Percentiles rank a stretch among this genome's conserved stretches.
phyloP scores from a whole-genome alignment of 1,140 invertebrate species.

The Anoplophora glabripennis region DNA sequence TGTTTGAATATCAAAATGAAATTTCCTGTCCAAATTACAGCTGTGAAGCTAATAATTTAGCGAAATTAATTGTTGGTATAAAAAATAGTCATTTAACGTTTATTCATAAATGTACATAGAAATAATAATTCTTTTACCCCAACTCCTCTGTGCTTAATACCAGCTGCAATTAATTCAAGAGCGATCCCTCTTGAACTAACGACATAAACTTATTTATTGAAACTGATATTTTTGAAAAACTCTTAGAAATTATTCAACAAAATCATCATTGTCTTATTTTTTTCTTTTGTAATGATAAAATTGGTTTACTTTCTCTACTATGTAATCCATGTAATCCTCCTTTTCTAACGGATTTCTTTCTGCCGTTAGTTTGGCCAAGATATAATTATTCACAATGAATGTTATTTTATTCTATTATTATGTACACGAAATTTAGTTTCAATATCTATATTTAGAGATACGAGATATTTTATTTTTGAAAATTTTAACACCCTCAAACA shows the following conservation, averaged over 20 bases:
- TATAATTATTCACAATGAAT: no score
- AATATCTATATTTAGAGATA: no score
- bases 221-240: conserved; percentile 72
- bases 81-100: no score
- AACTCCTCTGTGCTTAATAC: conserved; percentile 69
- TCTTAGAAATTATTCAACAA: conserved; percentile 81
- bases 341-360: conserved; percentile 75
- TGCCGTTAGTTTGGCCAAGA: conserved; percentile 83
- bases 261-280: conserved; percentile 36
- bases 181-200: conserved; percentile 79
- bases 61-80: no score
- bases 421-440: no score
- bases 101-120: no score
- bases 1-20: no score
- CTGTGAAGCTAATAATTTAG: no score
- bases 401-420: no score
- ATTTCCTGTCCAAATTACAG: no score
- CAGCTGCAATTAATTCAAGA: conserved; percentile 74
- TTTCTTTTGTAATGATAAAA: not conserved
- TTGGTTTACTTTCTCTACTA: conserved; percentile 56
- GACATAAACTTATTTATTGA: conserved; percentile 83
- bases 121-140: conserved; percentile 62
- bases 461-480: no score
- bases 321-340: conserved; percentile 73
- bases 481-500: no score